Evolutionary conservation across 2,797 vertebrate genomes (phyloP), one percentile per base, ranked within the genome.

Genomic region (Scleropages formosus): DNA sequence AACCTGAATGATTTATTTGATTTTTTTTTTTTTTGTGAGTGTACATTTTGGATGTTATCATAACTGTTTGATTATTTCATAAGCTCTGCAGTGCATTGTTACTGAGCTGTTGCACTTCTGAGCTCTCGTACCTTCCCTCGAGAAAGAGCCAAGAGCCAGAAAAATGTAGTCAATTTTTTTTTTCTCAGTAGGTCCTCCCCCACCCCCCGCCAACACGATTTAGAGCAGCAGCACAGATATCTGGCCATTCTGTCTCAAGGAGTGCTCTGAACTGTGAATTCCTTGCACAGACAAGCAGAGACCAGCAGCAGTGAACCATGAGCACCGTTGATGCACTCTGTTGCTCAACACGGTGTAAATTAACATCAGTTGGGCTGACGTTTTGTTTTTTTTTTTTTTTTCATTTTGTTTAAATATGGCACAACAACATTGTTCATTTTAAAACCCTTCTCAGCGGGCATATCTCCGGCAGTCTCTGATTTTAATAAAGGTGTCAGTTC

Each of bases 121-220:
- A 39, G 62, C 27, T 24, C 56, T 75, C 53, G 18, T 58, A 60
- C 18, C 65, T 69, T 46, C 64, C 4, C 18, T 6, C 20, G n/a
- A 44, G 73, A 58, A 59, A 56, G 16, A 49, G 69, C 44, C 65
- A 62, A 49, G 65, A 61, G 31, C 58, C 44, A 39, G 24, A 53
- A 26, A 63, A 62, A 61, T 70, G 18, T 60, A 13, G 53, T 63
- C 60, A 44, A 62, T 69, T 69, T 60, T 58, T 39, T 69, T 69
- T 49, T 91, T 91, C 89, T 91, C 91, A 88, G 90, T 88, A 83
- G 86, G 83, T 81, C 88, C 89, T 58, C 68, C 89, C 90, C 90
- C 90, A 85, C 84, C 82, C 87, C 74, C 89, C 82, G 83, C 88
- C 90, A 88, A 87, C 84, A 87, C 84, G 85, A 86, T 87, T 82